Evolutionary conservation across 2,888 invertebrate genomes (phyloP), one percentile per base, ranked within the genome.

Genomic region (Caenorhabditis japonica): DNA sequence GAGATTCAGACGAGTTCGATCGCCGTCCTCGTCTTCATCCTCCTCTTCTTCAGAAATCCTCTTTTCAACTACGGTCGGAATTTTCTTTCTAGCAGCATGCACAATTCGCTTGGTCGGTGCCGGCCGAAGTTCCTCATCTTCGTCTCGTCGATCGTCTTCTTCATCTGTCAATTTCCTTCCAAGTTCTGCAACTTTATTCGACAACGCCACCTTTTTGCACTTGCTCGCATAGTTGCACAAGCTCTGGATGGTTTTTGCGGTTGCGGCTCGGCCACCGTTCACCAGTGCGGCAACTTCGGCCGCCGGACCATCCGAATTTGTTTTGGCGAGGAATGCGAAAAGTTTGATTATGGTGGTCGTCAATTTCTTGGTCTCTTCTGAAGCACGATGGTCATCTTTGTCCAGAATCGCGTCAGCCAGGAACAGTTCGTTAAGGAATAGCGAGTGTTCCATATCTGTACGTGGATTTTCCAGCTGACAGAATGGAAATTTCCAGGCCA

Each of bases 101-200:
- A 44, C 39, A 13, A 64, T 33, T 17, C 39, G 15, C 21, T 46
- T 64, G 3, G 44, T 21, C n/a, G n/a, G n/a, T n/a, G n/a, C n/a
- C 3, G 56, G 41, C 8, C 58, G 38, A 21, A 49, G 36, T 15
- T 55, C 53, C 1, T 17, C 38, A 5, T 58, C 70, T n/a, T 30
- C 23, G 5, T 15, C 19, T 23, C 8, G 19, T n/a, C 39, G 56
- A 19, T 46, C 41, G 7, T 61, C 56, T 15, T 58, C 56, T 4
- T n/a, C 36, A 15, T 59, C 53, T 12, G 51, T 25, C 33, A 55
- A 30, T 21, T 39, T 19, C 5, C 61, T 27, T 25, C 73, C 73
- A n/a, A 73, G 66, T 41, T 68, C 73, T 10, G 61, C 66, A 7
- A 85, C 83, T 68, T 85, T 85, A 8, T 84, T 79, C n/a, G 77